Evolutionary conservation across 2,113 vertebrate genomes (phyloP), one percentile per base, ranked within the genome.

Genomic region (Gopherus evgoodei): DNA sequence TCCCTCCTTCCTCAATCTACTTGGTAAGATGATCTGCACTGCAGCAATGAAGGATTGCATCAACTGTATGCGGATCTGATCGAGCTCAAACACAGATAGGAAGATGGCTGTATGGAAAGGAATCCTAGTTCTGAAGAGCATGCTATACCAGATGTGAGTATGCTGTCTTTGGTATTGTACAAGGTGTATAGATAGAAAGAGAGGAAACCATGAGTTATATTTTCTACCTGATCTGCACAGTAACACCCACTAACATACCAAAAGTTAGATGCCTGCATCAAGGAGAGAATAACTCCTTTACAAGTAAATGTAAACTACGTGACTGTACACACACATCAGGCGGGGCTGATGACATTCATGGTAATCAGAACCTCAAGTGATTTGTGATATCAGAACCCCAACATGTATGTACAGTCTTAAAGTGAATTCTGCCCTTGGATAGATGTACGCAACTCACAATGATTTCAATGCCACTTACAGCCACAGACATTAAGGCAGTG

Each of bases 161-260:
- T 5, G 9, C 35, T 6, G 84, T 82, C 57, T 83, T 88, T 88
- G 19, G 44, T 88, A 78, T 78, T 87, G 24, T 57, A 84, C 17
- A 82, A 5, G 22, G 8, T 50, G 81, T 38, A 86, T 0, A 91
- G 47, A 87, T 12, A 90, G 83, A 88, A 95, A 94, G 53, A 90
- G 92, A 94, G 91, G 90, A 96, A 97, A 95, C 69, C 80, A 13
- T 93, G 95, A 97, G 87, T 94, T 93, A 96, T 42, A 81, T 93
- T 95, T 97, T 96, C 89, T 90, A 85, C 56, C 84, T 50, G 83
- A 75, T 94, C 95, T 94, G 83, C 92, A 83, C 87, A 96, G 89
- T 84, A 84, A 72, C 50, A 90, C 83, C 69, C n/a, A 92, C 94
- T 96, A 94, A 90, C 88, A 91, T 88, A 90, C 42, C 82, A 93